These are phyloP conservation scores for Plotosus lineatus DNA, from an alignment of 2,113 vertebrate genomes.

Conservation along the genomic window DNA sequence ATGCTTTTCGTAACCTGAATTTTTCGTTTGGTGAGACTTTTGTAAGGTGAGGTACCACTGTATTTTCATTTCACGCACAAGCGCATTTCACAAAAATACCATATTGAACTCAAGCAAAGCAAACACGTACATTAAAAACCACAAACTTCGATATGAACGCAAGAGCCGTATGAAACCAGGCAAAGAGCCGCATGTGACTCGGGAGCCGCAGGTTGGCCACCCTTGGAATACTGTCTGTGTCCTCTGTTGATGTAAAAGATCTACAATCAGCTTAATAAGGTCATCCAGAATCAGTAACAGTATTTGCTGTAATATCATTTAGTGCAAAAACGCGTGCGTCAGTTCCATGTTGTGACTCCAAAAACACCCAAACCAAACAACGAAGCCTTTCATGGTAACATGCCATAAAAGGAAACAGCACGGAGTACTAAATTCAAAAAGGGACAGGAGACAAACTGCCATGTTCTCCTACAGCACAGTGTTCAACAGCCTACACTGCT, in stretches of 20 bases:
- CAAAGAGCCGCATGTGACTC: too few relatives aligned
- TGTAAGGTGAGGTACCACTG: too few relatives aligned
- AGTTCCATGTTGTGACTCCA: not conserved
- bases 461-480: not conserved
- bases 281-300: not conserved
- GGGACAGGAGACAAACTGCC: not conserved
- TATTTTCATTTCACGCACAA: too few relatives aligned
- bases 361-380: not conserved
- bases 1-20: too few relatives aligned
- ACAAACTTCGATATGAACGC: too few relatives aligned
- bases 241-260: not conserved
- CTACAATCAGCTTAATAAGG: not conserved
- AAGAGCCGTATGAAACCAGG: too few relatives aligned
- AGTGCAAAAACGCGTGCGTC: not conserved
- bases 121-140: too few relatives aligned
- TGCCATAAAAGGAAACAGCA: constrained; percentile 26
- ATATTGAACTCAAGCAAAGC: too few relatives aligned
- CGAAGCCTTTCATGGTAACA: not conserved
- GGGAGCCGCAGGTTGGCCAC: too few relatives aligned
- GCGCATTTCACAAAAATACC: too few relatives aligned
- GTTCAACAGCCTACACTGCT: not conserved
- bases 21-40: too few relatives aligned
- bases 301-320: not conserved
- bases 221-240: too few relatives aligned
- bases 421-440: not conserved